Evolutionary conservation across 2,888 invertebrate genomes (phyloP).

Genomic region (Drosophila borealis): DNA sequence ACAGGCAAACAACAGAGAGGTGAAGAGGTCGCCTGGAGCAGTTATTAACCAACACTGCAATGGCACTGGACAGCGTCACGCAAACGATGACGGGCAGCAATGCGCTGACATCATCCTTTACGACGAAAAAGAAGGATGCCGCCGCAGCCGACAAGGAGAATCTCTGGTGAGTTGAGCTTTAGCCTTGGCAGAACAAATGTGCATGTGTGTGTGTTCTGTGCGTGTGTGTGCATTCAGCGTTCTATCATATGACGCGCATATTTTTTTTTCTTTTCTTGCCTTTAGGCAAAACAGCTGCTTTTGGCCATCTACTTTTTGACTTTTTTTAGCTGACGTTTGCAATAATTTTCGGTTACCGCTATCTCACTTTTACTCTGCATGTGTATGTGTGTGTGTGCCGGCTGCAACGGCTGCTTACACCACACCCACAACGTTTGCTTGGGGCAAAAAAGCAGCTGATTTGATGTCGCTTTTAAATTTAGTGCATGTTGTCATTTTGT

Average conservation of each 20-base stretch:
- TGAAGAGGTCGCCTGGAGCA: conserved; percentile 35
- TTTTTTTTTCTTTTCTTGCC: background rate
- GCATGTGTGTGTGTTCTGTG: background rate
- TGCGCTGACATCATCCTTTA: conserved; percentile 84
- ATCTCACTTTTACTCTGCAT: conserved; percentile 4
- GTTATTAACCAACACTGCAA: conserved; percentile 41
- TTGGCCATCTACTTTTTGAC: conserved; percentile 25
- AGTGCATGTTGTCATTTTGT: conserved; percentile 57
- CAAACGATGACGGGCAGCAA: conserved; percentile 82
- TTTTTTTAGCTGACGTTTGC: conserved; percentile 73
- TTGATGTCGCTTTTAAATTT: conserved; percentile 35
- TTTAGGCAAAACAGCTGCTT: conserved; percentile 39
- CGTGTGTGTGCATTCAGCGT: background rate
- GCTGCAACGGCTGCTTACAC: conserved; percentile 27
- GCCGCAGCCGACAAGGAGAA: conserved; percentile 81
- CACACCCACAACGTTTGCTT: conserved; percentile 14
- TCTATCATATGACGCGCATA: conserved; percentile 3
- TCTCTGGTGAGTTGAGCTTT: conserved; percentile 77
- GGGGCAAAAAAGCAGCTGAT: conserved; percentile 55
- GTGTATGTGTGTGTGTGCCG: conserved; percentile 21
- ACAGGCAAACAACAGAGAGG: conserved; percentile 19
- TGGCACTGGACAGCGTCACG: conserved; percentile 83
- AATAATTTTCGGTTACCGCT: conserved; percentile 37
- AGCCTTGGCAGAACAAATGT: background rate
- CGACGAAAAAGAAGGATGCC: conserved; percentile 83